Evolutionary conservation across 1,140 invertebrate genomes (phyloP), one percentile per base, ranked within the genome.

Genomic region (Drusus annulatus): DNA sequence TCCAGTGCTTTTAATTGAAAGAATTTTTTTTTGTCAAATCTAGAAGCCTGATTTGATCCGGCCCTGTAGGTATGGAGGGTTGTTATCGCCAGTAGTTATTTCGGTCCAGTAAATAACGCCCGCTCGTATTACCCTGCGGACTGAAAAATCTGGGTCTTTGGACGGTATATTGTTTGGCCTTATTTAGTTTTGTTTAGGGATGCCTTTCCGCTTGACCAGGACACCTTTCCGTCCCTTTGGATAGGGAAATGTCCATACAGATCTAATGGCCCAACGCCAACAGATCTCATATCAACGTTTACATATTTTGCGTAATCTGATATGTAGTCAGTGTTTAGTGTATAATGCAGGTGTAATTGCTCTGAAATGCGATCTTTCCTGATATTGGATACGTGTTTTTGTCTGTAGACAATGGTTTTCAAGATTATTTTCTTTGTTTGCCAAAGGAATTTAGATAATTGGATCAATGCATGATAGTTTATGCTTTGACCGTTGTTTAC

Each of bases 81-180:
- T 60, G 71, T 77, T 62, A 54, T 31, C n/a, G 71, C 36, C 21
- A 65, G 76, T 81, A 56, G 80, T 81, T 81, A 79, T 81, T 81
- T 81, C 80, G 80, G 76, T 68, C 76, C 76, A 77, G 52, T 69
- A 79, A 82, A 82, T 80, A 82, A 79, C 54, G 63, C 71, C 81
- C 23, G 73, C 63, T 82, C 81, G 50, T 52, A 52, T 82, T 82
- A 82, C 81, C 8, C 28, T 50, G 16, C 17, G 54, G 65, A 28
- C 23, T 25, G n/a, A 54, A 75, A 58, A 58, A 75, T 17, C 15
- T 58, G 31, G 19, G 50, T 50, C 68, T 21, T 25, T 65, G 25
- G 36, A n/a, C 19, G 51, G 45, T 6, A 23, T 8, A 50, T 71
- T 71, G 17, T 51, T 71, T 50, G n/a, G n/a, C 23, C 45, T 16